Evolutionary conservation across 2,113 vertebrate species (phyloP), one percentile per base, ranked within the genome.

Genomic region (Solea solea): DNA sequence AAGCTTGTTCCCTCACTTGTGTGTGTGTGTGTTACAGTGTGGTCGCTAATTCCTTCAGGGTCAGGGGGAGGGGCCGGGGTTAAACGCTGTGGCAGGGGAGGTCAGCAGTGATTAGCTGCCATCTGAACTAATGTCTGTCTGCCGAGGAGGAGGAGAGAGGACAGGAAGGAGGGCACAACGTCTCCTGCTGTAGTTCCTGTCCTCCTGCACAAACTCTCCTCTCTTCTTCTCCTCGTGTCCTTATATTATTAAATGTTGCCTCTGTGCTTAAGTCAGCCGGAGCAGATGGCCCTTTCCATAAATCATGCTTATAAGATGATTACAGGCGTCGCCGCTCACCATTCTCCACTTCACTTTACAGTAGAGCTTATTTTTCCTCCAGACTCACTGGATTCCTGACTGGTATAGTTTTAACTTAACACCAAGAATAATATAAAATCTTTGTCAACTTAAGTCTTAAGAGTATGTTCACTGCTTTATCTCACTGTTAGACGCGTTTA

Each of bases 231-330:
- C 86, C 78, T 79, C 73, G 42, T 63, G 77, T 89, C 86, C 88
- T 82, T 92, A 92, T 92, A 93, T 92, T 93, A 93, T 94, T 93
- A 92, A 94, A 92, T 92, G 93, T 93, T 91, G 87, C 88, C 90
- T 91, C 85, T 69, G 64, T 89, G 88, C 91, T 92, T 82, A 90
- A 90, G 90, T 84, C 89, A 89, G 90, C 90, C 83, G 80, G 85
- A 92, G 85, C 92, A 94, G 93, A 94, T 94, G 92, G 93, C 87
- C 90, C 85, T 91, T 91, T 93, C 88, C 92, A 92, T 91, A 93
- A 92, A 94, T 93, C 91, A 91, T 91, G 90, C 81, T 86, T 86
- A 89, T 88, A 91, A 88, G 91, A 92, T 91, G 88, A 92, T 92
- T 88, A 88, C 67, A 88, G 83, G 87, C 79, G 65, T 82, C 73